Conservation (phyloP, 2,797 vertebrate species). For the Champsocephalus gunnari region DNA sequence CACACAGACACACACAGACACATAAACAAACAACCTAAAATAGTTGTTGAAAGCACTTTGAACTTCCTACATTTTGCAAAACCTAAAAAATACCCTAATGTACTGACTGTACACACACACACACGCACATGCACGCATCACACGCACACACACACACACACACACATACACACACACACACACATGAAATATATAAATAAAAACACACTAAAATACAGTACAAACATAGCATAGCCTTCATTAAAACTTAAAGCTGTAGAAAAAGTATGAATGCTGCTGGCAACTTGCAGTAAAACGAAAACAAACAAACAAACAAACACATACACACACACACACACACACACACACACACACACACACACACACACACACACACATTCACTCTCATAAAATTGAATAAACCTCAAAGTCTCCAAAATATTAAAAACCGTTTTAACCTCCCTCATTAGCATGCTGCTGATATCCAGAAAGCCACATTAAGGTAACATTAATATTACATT, state of each 20-base stretch:
- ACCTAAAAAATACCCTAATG: conserved; percentile 31
- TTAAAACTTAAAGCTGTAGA: conserved; percentile 31
- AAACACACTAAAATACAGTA: background rate
- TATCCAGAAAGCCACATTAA: conserved; percentile 77
- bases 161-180: no score
- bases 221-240: conserved; percentile 40
- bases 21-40: conserved; percentile 3
- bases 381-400: conserved; percentile 54
- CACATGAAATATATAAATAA: background rate
- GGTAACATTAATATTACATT: conserved; percentile 83
- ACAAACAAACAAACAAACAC: conserved; percentile 29
- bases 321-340: background rate
- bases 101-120: conserved; percentile 3
- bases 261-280: conserved; percentile 19
- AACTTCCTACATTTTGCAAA: conserved; percentile 38
- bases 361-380: conserved; percentile 4
- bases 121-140: no score
- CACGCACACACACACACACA: background rate
- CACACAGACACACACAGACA: no score
- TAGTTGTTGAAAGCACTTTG: conserved; percentile 48
- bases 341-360: conserved; percentile 11
- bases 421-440: conserved; percentile 45
- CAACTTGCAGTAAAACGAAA: conserved; percentile 41
- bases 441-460: conserved; percentile 76
- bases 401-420: conserved; percentile 49